Percentiles rank a stretch among this genome's conserved stretches.
phyloP scores from a whole-genome alignment of 2,888 invertebrate species.

The Nephrotoma flavescens region DNA sequence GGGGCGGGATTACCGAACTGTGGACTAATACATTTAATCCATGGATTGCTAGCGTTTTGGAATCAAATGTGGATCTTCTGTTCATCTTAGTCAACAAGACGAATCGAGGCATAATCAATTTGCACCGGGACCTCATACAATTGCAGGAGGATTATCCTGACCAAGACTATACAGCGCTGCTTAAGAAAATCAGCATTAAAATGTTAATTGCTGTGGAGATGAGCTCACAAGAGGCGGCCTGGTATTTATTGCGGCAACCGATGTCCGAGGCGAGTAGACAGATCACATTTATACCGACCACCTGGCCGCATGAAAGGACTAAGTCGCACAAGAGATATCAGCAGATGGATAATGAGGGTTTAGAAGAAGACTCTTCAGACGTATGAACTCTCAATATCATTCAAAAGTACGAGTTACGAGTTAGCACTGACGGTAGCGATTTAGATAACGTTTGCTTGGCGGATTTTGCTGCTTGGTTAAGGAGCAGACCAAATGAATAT shows the following conservation, averaged over 20 bases:
- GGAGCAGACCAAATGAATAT: too few relatives aligned
- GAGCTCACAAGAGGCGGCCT: slow-evolving; percentile 29
- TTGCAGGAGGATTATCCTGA: slow-evolving; percentile 23
- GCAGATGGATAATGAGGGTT: too few relatives aligned
- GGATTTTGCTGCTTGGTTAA: slow-evolving; percentile 19
- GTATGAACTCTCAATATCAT: slow-evolving; percentile 29
- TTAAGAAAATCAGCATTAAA: slow-evolving; percentile 19
- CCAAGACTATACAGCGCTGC: slow-evolving; percentile 19
- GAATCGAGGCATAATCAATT: slow-evolving; percentile 20
- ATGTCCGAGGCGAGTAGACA: too few relatives aligned
- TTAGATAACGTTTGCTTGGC: slow-evolving; percentile 22
- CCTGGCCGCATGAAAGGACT: too few relatives aligned
- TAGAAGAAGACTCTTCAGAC: slow-evolving; percentile 21
- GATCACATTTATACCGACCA: too few relatives aligned
- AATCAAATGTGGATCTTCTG: slow-evolving; percentile 5
- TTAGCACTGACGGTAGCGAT: slow-evolving; percentile 21
- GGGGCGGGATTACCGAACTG: not conserved
- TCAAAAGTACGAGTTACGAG: slow-evolving; percentile 22
- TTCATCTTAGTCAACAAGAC: slow-evolving; percentile 10
- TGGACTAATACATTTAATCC: slow-evolving; percentile 7
- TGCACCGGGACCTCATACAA: slow-evolving; percentile 20
- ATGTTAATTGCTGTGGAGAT: slow-evolving; percentile 24
- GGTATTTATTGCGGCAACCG: slow-evolving; percentile 29
- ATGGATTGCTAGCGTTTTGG: not conserved
- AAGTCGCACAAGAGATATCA: too few relatives aligned